Conservation (phyloP, 1,140 invertebrate species). For the Bombus pascuorum region DNA sequence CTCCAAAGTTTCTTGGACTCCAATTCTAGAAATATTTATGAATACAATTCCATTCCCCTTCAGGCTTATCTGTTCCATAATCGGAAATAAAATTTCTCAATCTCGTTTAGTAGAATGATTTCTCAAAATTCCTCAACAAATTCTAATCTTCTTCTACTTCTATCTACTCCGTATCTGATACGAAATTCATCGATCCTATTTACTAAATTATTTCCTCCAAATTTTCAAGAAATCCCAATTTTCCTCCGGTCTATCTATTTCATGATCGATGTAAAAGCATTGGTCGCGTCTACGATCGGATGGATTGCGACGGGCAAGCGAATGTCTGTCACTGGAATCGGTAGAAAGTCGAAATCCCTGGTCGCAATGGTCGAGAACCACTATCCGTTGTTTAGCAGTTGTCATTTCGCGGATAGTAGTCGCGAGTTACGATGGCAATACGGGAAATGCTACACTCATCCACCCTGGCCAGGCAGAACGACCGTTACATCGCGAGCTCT, state of each 20-base stretch:
- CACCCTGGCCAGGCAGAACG: slow-evolving; percentile 79
- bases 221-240: background rate
- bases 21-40: too few relatives aligned
- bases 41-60: too few relatives aligned
- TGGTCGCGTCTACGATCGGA: background rate
- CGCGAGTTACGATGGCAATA: slow-evolving; percentile 74
- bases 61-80: too few relatives aligned
- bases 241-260: background rate
- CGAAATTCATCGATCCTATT: background rate
- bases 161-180: background rate
- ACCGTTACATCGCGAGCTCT: slow-evolving; percentile 74
- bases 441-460: slow-evolving; percentile 79
- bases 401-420: slow-evolving; percentile 66
- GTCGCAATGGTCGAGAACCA: slow-evolving; percentile 26
- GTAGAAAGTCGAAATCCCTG: slow-evolving; percentile 38
- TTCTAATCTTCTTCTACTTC: background rate
- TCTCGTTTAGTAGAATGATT: background rate
- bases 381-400: slow-evolving; percentile 56
- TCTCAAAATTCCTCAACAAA: background rate
- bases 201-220: background rate
- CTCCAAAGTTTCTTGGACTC: too few relatives aligned
- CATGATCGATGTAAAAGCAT: background rate
- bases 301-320: background rate
- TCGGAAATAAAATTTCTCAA: background rate
- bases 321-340: background rate